Evolutionary conservation across 1,140 invertebrate genomes (phyloP), one percentile per base, ranked within the genome.

Genomic region (Gonatopus flavifemur): DNA sequence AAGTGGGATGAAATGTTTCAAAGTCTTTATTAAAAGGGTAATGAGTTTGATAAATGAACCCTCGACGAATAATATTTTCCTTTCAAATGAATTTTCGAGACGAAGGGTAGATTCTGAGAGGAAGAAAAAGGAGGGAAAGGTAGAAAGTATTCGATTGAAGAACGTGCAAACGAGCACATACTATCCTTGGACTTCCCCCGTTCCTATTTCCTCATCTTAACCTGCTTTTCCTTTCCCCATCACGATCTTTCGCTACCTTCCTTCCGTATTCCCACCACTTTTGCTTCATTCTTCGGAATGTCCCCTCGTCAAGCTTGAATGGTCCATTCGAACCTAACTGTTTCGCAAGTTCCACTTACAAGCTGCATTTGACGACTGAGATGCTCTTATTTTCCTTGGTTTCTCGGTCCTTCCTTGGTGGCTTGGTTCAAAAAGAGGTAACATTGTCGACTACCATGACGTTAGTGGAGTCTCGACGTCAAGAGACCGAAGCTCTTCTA

Each of bases 311-410:
- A 32, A 25, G 16, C 20, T n/a, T 12, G 45, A 32, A 59, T 59
- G 51, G 55, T 38, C 56, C 33, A 55, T 59, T 55, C 19, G 45
- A 24, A 47, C 33, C 46, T 59, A 59, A 55, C 57, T 59, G 57
- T 59, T 59, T 59, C 57, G 57, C 57, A 31, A 38, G 50, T 31
- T 9, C 55, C 45, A 49, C 52, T 59, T 53, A 58, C 41, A 25
- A n/a, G 25, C 21, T 50, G 6, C 39, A 30, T 16, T 48, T 31
- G 40, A 33, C 49, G 33, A 28, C 22, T 35, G 25, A 50, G 50
- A 50, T 35, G 46, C 46, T 54, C 46, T 39, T 50, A 55, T 55
- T 59, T n/a, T 47, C 25, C 37, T 41, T 7, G 37, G n/a, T n/a
- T n/a, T n/a, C 15, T 33, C 21, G n/a, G 36, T 54, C 42, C 18